Evolutionary conservation across 2,888 invertebrate species (phyloP), one percentile per base, ranked within the genome.

Genomic region (Flabesymbios commensalis): DNA sequence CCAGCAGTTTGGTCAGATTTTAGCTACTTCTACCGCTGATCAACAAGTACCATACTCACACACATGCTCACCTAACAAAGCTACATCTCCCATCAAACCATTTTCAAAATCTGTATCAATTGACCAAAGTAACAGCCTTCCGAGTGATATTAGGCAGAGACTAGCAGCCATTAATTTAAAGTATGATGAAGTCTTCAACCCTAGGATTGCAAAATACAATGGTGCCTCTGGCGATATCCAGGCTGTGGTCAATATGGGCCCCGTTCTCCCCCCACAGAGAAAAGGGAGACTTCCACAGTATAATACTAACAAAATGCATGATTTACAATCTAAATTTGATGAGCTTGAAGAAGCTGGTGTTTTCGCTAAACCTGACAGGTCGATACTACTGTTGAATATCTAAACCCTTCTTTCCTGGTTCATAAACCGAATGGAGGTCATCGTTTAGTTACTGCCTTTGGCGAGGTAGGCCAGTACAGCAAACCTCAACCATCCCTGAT

Each of bases 401-500:
- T 51, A 7, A 57, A 57, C 29, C 24, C 39, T 36, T 51, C 57
- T 19, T 57, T 57, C 29, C 41, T 57, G 5, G 51, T 51, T 17
- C 7, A 39, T 4, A 57, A 51, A 24, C 39, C 57, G 3, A 36
- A 57, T 39, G 57, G 57, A 14, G 41, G 41, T n/a, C 32, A n/a
- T 29, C 32, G 49, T 3, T 41, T 57, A 3, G 57, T 51, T 19
- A 57, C 57, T 4, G 48, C 49, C 17, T 57, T 57, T 24, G 49
- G 57, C 26, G 51, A 26, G 10, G 51, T 57, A 22, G 57, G 26
- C 4, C 39, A 57, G n/a, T 57, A 57, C 28, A 51, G 51, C 29
- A 57, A 51, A 28, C 41, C 42, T 19, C n/a, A n/a, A n/a, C n/a
- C n/a, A n/a, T n/a, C n/a, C n/a, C 17, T 64, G 10, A 56, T 63